Conservation (phyloP, 2,113 vertebrate genomes). For the Grantiella picta region DNA sequence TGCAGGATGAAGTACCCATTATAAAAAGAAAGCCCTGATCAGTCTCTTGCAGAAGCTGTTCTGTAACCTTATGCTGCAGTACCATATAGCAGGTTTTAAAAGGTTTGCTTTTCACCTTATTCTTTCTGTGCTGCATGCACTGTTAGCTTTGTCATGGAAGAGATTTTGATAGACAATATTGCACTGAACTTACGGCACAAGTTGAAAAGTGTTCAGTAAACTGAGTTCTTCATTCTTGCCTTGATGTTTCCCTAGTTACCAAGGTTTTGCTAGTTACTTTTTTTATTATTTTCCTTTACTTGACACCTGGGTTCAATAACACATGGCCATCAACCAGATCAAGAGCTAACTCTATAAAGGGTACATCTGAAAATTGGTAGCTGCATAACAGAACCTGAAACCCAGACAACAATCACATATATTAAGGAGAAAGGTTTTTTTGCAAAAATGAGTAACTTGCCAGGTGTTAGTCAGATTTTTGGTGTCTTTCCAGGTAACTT, state of each 20-base stretch:
- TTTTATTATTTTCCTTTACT: not conserved
- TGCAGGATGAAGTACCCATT: not conserved
- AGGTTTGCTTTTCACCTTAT: not conserved
- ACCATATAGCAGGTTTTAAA: not conserved
- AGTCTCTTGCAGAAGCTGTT: not conserved
- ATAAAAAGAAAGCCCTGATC: not conserved
- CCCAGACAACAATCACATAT: not conserved
- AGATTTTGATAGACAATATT: not conserved
- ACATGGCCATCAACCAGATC: not conserved
- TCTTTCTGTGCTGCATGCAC: not conserved
- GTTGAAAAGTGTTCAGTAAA: not conserved
- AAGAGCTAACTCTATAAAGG: not conserved
- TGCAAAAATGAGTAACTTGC: not conserved
- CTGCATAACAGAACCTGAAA: not conserved
- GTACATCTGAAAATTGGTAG: not conserved
- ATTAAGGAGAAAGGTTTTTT: not conserved
- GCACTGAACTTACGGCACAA: not conserved
- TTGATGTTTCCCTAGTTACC: not conserved
- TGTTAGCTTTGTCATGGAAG: not conserved
- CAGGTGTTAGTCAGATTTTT: not conserved
- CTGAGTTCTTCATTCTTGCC: not conserved
- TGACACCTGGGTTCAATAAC: not conserved
- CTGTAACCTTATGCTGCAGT: not conserved
- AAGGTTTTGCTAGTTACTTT: not conserved
- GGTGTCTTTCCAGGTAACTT: not conserved